phyloP scores from a whole-genome alignment of 2,113 vertebrate species.

The Panthera tigris region DNA sequence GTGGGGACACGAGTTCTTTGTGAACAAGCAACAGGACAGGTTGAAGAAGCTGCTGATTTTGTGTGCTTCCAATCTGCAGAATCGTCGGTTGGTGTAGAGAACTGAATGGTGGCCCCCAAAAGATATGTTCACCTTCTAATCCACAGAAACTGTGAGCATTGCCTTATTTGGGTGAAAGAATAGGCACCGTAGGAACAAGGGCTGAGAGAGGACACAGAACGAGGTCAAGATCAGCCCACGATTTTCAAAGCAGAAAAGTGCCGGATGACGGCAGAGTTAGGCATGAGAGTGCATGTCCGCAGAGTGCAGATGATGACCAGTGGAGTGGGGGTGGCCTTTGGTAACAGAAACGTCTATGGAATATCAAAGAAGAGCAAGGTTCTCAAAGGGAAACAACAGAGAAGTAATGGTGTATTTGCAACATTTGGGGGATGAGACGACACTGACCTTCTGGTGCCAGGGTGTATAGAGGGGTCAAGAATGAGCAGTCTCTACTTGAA shows the following conservation, averaged over 20 bases:
- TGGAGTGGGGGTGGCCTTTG: not conserved
- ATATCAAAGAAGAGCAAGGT: not conserved
- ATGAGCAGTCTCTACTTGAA: not conserved
- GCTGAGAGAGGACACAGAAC: not conserved
- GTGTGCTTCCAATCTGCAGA: not conserved
- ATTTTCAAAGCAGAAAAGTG: not conserved
- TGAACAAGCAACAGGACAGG: not conserved
- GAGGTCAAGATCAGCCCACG: not conserved
- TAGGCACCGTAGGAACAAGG: not conserved
- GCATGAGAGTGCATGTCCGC: not conserved
- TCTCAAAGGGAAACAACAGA: not conserved
- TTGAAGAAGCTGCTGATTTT: not conserved
- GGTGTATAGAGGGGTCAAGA: not conserved
- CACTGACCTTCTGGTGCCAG: not conserved
- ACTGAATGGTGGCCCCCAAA: not conserved
- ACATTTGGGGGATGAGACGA: not conserved
- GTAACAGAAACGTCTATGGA: not conserved
- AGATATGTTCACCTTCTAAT: not conserved
- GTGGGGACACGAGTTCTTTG: not conserved
- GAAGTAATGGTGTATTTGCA: not conserved
- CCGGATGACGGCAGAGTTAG: not conserved
- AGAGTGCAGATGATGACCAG: not conserved
- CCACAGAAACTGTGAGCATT: not conserved
- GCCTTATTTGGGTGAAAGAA: not conserved
- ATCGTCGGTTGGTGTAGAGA: not conserved